phyloP scores from a whole-genome alignment of 2,888 invertebrate species.

The Tenthredo amoena region DNA sequence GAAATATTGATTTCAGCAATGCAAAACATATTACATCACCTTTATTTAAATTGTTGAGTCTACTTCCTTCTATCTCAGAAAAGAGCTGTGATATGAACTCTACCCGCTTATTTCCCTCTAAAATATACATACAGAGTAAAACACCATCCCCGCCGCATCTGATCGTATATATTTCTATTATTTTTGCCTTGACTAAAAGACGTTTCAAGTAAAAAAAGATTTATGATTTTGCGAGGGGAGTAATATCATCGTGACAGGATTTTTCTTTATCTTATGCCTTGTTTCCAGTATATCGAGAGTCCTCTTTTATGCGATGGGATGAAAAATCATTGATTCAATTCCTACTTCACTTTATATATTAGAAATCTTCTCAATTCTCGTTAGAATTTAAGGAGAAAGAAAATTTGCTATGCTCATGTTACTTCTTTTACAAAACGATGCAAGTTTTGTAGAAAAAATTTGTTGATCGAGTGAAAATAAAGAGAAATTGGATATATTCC shows the following conservation, averaged over 20 bases:
- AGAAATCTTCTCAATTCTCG: not conserved
- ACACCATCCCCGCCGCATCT: not conserved
- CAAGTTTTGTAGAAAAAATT: not conserved
- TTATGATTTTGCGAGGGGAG: not conserved
- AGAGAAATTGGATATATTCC: not conserved
- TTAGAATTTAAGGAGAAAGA: not conserved
- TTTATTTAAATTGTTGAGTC: slow-evolving; percentile 7
- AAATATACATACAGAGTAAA: not conserved
- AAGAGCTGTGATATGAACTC: not conserved
- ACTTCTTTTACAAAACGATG: not conserved
- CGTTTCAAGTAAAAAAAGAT: not conserved
- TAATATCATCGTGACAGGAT: not conserved
- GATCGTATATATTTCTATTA: not conserved
- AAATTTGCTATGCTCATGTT: not conserved
- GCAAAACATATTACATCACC: not conserved
- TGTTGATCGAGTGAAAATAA: not conserved
- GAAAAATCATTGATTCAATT: not conserved
- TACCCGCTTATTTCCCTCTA: not conserved
- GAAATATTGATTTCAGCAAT: slow-evolving; percentile 20
- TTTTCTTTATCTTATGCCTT: not conserved
- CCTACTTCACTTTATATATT: not conserved
- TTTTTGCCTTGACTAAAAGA: not conserved
- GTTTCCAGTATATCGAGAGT: not conserved
- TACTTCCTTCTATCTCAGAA: not conserved
- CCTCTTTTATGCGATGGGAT: not conserved